Percentiles rank a stretch among this genome's conserved stretches.
These are phyloP conservation scores for Gymnoscopelus microlampas DNA, from an alignment of 2,797 vertebrate species.

Conservation along the genomic window DNA sequence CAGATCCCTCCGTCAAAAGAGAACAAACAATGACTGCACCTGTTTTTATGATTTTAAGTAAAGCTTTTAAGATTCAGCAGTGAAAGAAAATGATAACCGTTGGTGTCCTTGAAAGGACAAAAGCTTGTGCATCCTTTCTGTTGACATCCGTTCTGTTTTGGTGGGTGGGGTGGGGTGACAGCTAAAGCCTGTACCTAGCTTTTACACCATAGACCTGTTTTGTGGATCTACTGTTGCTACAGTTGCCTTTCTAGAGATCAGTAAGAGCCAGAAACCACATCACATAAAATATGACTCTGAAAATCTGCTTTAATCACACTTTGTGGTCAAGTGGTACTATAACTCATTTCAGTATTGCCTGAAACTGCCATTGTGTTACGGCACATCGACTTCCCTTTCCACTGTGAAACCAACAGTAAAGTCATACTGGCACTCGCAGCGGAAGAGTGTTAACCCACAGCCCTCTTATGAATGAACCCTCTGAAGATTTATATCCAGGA, in stretches of 20 bases:
- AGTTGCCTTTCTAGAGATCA: conserved; percentile 46
- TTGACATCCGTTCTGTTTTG: conserved; percentile 48
- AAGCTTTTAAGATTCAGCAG: conserved; percentile 36
- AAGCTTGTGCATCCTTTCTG: conserved; percentile 48
- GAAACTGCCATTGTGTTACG: neutral
- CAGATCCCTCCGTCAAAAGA: conserved; percentile 18
- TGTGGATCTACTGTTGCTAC: conserved; percentile 41
- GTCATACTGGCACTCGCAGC: neutral
- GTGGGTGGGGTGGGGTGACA: conserved; percentile 27
- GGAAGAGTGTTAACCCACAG: neutral
- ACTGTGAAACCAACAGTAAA: neutral
- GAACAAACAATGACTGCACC: conserved; percentile 35
- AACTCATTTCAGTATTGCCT: conserved; percentile 24
- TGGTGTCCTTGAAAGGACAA: conserved; percentile 47
- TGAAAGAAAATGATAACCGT: conserved; percentile 40
- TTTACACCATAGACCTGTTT: conserved; percentile 42
- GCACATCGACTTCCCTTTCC: conserved; percentile 11
- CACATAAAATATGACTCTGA: conserved; percentile 37
- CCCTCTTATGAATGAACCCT: neutral
- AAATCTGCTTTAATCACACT: conserved; percentile 26
- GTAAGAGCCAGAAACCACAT: conserved; percentile 33
- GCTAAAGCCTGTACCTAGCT: conserved; percentile 42
- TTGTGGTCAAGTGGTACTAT: conserved; percentile 28
- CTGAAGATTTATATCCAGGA: neutral
- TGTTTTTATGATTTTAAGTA: conserved; percentile 29